These are phyloP conservation scores for Poeciliopsis paucimaculata DNA, from an alignment of 2,797 vertebrate species.

Conservation along the genomic window DNA sequence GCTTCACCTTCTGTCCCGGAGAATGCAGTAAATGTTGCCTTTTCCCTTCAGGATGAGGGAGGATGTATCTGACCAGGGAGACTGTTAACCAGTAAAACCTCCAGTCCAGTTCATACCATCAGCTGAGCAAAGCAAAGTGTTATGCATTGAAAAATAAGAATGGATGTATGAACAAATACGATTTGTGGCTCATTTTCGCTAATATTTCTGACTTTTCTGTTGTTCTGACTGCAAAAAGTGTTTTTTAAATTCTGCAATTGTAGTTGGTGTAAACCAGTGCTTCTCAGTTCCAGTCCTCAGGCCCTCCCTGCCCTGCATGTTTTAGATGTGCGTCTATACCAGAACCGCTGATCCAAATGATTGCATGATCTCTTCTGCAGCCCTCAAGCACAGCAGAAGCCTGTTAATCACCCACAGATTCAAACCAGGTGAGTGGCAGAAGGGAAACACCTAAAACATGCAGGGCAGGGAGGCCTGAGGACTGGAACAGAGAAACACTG, in stretches of 20 bases:
- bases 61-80: constrained; percentile 22
- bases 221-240: neutral
- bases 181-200: neutral
- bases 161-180: neutral
- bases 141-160: constrained; percentile 13
- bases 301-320: too few species aligned
- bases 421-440: too few species aligned
- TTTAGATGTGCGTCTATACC: too few species aligned
- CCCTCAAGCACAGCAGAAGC: too few species aligned
- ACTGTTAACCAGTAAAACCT: constrained; percentile 37
- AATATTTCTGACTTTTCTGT: neutral
- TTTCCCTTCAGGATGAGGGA: constrained; percentile 12
- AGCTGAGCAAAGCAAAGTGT: constrained; percentile 32
- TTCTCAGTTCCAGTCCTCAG: too few species aligned
- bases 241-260: neutral
- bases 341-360: too few species aligned
- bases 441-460: too few species aligned
- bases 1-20: constrained; percentile 23
- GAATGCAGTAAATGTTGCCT: constrained; percentile 46
- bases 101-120: constrained; percentile 36
- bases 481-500: neutral
- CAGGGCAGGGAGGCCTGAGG: too few species aligned
- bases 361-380: too few species aligned
- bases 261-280: neutral
- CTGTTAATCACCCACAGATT: too few species aligned